Percentiles rank a stretch among this genome's conserved stretches.
phyloP scores from a whole-genome alignment of 2,888 invertebrate genomes.

The Spicauda simplicius region DNA sequence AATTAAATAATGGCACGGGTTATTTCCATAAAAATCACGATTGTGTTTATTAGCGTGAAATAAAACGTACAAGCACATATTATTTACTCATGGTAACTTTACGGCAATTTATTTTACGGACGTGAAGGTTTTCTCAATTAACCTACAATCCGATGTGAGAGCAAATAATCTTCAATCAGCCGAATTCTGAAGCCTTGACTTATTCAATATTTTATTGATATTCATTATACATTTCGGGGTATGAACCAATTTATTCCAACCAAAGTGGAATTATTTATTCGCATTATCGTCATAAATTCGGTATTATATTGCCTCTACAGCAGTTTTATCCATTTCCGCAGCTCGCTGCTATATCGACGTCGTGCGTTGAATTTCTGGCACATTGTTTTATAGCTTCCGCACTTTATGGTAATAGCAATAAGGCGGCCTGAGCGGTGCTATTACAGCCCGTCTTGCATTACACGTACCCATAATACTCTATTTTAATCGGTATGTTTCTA shows the following conservation, averaged over 20 bases:
- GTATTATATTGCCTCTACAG: conserved; percentile 13
- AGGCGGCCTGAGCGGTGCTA: conserved; percentile 38
- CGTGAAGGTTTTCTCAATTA: background rate
- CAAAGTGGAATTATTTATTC: conserved; percentile 8
- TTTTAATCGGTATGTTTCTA: conserved; percentile 27
- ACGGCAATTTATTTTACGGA: background rate
- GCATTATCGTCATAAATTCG: background rate
- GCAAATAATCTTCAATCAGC: background rate
- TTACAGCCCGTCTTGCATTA: conserved; percentile 36
- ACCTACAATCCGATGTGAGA: background rate
- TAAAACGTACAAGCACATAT: background rate
- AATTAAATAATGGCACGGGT: too few relatives aligned
- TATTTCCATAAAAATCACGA: background rate
- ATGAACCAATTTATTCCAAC: background rate
- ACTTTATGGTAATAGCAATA: conserved; percentile 71
- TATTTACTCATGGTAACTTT: background rate
- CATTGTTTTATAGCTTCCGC: conserved; percentile 67
- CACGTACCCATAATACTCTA: conserved; percentile 31
- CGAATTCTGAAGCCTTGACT: background rate
- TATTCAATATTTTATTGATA: background rate
- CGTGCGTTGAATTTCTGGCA: conserved; percentile 58
- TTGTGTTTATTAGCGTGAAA: background rate
- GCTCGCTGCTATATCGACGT: conserved; percentile 56
- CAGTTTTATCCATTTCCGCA: conserved; percentile 56
- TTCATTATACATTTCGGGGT: background rate